phyloP scores from a whole-genome alignment of 2,888 invertebrate genomes.

The Chymomyza caudatula region DNA sequence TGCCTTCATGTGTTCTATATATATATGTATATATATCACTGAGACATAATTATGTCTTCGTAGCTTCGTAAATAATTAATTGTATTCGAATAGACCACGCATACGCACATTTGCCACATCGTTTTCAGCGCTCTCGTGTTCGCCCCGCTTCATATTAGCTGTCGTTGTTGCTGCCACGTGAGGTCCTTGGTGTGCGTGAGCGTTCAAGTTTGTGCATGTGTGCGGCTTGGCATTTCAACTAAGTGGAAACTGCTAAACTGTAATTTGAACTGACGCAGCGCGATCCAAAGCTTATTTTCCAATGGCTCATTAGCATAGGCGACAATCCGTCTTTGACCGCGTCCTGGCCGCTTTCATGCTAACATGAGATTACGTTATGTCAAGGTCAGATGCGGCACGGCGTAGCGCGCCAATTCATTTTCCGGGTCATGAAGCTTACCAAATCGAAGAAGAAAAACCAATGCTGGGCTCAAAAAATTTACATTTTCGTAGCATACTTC shows the following conservation, averaged over 20 bases:
- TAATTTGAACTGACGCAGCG: background rate
- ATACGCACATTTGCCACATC: background rate
- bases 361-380: slow-evolving; percentile 29
- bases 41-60: background rate
- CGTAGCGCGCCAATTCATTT: slow-evolving; percentile 25
- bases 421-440: slow-evolving; percentile 18
- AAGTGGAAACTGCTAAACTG: background rate
- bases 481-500: background rate
- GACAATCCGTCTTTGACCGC: background rate
- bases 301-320: background rate
- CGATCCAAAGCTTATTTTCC: background rate
- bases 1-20: slow-evolving; percentile 5
- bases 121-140: background rate
- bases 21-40: slow-evolving; percentile 31
- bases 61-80: background rate
- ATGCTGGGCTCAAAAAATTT: background rate
- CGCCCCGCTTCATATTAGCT: background rate
- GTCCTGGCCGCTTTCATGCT: background rate
- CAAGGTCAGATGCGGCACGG: slow-evolving; percentile 36
- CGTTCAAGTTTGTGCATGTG: background rate
- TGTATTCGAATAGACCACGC: background rate
- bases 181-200: background rate
- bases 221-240: background rate
- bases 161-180: background rate
- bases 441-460: background rate